Conservation (phyloP, 2,113 vertebrate species). For the Periophthalmodon schlosseri region DNA sequence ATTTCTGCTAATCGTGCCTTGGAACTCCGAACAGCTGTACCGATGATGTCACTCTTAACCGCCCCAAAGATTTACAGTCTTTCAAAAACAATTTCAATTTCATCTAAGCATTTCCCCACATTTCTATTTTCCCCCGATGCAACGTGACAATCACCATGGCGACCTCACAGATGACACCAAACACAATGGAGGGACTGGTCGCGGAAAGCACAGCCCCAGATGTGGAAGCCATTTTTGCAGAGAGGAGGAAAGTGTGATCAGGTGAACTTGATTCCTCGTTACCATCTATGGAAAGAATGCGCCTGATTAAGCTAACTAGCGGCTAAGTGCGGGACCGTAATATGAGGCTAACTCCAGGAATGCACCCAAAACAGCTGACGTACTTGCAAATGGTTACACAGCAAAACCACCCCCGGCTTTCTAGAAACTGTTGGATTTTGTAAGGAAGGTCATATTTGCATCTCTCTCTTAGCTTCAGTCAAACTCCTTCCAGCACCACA, state of each 20-base stretch:
- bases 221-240: slow-evolving; percentile 51
- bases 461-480: background rate
- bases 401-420: background rate
- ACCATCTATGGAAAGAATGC: slow-evolving; percentile 71
- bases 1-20: background rate
- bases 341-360: background rate
- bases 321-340: slow-evolving; percentile 1
- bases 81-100: background rate
- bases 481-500: too few species aligned
- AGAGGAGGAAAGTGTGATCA: slow-evolving; percentile 59
- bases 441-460: too few species aligned
- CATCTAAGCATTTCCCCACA: background rate
- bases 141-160: slow-evolving; percentile 32
- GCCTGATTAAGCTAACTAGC: slow-evolving; percentile 47
- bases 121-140: background rate
- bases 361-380: background rate
- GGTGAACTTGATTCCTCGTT: slow-evolving; percentile 65
- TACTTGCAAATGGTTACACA: background rate
- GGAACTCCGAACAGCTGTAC: background rate
- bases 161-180: background rate
- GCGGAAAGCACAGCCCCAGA: slow-evolving; percentile 60
- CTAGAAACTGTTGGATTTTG: background rate
- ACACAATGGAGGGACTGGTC: slow-evolving; percentile 18
- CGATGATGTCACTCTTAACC: background rate
- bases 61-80: background rate